Conservation (phyloP, 2,888 invertebrate species). For the Heliothis peltigera region DNA sequence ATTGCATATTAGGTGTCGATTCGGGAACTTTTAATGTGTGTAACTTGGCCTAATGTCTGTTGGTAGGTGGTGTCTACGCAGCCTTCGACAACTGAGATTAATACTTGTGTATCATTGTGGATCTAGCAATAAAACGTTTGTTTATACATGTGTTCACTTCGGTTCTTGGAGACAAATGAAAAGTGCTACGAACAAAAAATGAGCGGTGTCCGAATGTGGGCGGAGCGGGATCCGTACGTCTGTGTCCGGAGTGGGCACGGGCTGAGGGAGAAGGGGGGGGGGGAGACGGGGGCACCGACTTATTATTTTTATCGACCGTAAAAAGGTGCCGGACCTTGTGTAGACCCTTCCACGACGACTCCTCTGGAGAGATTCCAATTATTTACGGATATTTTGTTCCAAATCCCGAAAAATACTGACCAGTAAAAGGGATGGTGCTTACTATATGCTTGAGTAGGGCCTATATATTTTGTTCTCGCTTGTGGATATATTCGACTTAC, state of each 20-base stretch:
- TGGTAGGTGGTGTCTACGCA: conserved; percentile 68
- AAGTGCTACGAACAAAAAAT: conserved; percentile 83
- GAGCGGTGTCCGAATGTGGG: conserved; percentile 86
- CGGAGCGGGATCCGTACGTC: conserved; percentile 65
- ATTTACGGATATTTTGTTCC: conserved; percentile 86
- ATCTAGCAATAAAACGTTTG: conserved; percentile 47
- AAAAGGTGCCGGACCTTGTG: conserved; percentile 85
- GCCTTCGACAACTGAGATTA: conserved; percentile 46
- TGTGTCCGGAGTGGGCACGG: conserved; percentile 51
- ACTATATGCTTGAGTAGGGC: conserved; percentile 72
- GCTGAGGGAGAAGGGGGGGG: conserved; percentile 56
- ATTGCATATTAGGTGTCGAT: conserved; percentile 90
- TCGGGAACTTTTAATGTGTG: conserved; percentile 89
- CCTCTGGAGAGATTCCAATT: conserved; percentile 83
- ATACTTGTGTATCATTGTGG: conserved; percentile 60
- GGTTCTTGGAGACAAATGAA: conserved; percentile 67
- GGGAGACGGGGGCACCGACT: conserved; percentile 73
- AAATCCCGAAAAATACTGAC: conserved; percentile 83
- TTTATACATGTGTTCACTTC: conserved; percentile 41
- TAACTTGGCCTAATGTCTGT: conserved; percentile 88
- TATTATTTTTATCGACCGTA: conserved; percentile 89
- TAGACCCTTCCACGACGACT: conserved; percentile 81
- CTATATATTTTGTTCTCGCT: conserved; percentile 63
- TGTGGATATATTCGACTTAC: conserved; percentile 42
- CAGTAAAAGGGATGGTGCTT: conserved; percentile 75